These are phyloP conservation scores for Gymnoscopelus braueri DNA, from an alignment of 2,797 vertebrate species.

Conservation along the genomic window DNA sequence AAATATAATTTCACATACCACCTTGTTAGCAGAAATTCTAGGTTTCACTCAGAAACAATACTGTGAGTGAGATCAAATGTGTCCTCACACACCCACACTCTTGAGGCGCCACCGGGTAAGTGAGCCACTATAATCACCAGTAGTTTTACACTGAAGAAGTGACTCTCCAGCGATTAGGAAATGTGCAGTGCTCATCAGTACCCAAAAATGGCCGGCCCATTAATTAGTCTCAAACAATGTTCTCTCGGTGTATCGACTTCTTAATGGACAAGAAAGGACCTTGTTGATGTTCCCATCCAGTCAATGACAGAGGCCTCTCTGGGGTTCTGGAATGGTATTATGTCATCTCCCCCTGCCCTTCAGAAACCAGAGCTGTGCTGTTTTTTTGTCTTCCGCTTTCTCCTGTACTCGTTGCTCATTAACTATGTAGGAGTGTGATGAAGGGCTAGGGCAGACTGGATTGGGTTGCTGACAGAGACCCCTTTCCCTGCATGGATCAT, in stretches of 20 bases:
- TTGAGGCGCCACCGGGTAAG: conserved; percentile 1
- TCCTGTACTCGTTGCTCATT: conserved; percentile 69
- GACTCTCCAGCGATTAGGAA: conserved; percentile 74
- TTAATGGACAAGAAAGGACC: conserved; percentile 83
- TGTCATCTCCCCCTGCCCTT: conserved; percentile 80
- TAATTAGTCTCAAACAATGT: conserved; percentile 85
- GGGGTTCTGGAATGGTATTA: conserved; percentile 75
- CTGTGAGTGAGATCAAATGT: conserved; percentile 14
- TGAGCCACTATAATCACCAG: conserved; percentile 18
- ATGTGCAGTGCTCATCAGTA: conserved; percentile 74
- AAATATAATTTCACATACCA: too few relatives aligned
- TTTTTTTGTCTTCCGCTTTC: conserved; percentile 54
- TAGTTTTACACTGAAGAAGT: conserved; percentile 41
- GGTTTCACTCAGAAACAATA: too few relatives aligned
- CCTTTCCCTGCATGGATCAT: conserved; percentile 35
- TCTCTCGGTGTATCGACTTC: conserved; percentile 81
- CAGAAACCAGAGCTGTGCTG: conserved; percentile 75
- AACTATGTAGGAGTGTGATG: conserved; percentile 78
- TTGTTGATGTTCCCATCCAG: conserved; percentile 79
- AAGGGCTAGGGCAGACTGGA: conserved; percentile 67
- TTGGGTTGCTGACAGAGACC: conserved; percentile 63
- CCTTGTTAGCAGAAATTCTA: too few relatives aligned
- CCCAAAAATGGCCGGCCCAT: conserved; percentile 77
- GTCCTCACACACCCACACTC: conserved; percentile 23
- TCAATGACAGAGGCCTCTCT: conserved; percentile 78